Base-by-base conservation (phyloP, 2,888 invertebrate species). In the Protula sp. region DNA sequence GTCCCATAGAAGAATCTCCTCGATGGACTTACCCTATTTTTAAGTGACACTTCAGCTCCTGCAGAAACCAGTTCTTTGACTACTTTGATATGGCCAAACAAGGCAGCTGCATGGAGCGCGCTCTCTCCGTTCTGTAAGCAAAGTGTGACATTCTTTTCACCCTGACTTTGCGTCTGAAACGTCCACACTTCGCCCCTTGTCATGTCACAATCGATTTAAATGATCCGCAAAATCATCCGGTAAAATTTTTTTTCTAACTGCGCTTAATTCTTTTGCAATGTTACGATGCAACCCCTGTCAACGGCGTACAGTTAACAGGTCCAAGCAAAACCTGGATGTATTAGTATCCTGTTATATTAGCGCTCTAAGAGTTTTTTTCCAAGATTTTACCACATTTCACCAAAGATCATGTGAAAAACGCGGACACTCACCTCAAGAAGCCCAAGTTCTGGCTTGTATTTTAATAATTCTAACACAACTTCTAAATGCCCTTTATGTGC, bases 401-500 rank as follows among this genome's bases (percentile, higher is more conserved):
- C n/a, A n/a, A n/a, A n/a, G n/a, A n/a, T n/a, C n/a, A n/a, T n/a
- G n/a, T n/a, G n/a, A n/a, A n/a, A n/a, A n/a, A n/a, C n/a, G n/a
- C n/a, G n/a, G n/a, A n/a, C n/a, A n/a, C n/a, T 85, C 82, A 92
- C 92, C 70, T 91, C 89, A 72, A 94, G 82, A 60, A 93, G 73
- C 47, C 89, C 90, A 30, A 75, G 58, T 38, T 68, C 68, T 2
- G 78, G 76, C 57, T 77, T 76, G 61, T 76, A 68, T 75, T 87
- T 87, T 66, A 94, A 84, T 71, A 95, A 85, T 75, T 88, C 86
- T 64, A 89, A 84, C 61, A 89, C 92, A 50, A 90, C 89, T 76
- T 88, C 88, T 78, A 88, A 87, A 83, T 93, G 92, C 0, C 94
- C 94, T 89, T 94, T 93, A 86, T 95, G 95, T 67, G 92, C 88